These are phyloP conservation scores for Ramazzottius varieornatus DNA, from an alignment of 2,888 invertebrate species.

Conservation along the genomic window DNA sequence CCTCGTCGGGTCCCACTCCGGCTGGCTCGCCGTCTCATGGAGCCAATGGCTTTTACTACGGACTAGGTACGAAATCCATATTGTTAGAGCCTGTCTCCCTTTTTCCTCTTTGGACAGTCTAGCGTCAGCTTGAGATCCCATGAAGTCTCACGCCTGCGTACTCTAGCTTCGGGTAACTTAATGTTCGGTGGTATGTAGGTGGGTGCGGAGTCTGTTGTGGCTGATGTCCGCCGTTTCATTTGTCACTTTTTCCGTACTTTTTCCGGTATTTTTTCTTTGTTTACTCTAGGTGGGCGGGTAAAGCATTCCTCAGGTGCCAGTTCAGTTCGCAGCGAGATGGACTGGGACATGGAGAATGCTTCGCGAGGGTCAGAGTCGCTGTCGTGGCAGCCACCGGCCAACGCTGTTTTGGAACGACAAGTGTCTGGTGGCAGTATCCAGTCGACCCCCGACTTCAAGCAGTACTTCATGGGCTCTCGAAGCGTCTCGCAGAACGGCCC, in stretches of 20 bases:
- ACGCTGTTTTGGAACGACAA: not conserved
- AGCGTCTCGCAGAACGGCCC: not conserved
- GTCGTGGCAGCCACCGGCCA: slow-evolving; percentile 1
- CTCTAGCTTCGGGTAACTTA: too few relatives aligned
- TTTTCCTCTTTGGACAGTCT: too few relatives aligned
- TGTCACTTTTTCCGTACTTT: too few relatives aligned
- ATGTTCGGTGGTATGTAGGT: too few relatives aligned
- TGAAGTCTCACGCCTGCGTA: too few relatives aligned
- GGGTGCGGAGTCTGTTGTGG: too few relatives aligned
- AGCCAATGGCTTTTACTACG: not conserved
- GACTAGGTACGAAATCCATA: not conserved
- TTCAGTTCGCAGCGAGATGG: not conserved
- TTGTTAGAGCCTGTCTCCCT: too few relatives aligned
- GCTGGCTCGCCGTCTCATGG: not conserved
- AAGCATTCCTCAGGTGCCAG: not conserved
- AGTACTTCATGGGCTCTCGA: too few relatives aligned
- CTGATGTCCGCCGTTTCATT: too few relatives aligned
- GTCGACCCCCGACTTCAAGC: not conserved
- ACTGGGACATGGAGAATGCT: not conserved
- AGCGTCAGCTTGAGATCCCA: too few relatives aligned
- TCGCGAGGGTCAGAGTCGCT: not conserved
- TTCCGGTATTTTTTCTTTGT: too few relatives aligned
- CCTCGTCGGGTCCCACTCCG: not conserved
- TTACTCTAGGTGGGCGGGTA: not conserved
- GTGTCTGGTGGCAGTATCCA: not conserved